phyloP scores from a whole-genome alignment of 2,113 vertebrate genomes.

The Anguilla rostrata region DNA sequence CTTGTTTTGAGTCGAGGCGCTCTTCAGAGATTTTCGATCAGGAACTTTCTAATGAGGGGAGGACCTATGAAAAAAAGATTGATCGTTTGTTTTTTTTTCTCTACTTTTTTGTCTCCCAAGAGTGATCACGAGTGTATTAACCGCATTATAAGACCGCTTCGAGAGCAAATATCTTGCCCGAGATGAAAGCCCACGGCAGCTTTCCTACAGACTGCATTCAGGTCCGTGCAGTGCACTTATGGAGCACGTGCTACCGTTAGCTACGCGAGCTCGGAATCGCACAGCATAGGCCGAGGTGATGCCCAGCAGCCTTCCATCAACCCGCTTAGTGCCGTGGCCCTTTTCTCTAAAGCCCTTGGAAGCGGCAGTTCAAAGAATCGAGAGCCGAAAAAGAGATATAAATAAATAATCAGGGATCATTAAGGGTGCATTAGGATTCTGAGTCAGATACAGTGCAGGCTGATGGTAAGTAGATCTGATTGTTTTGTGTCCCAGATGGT shows the following conservation, averaged over 20 bases:
- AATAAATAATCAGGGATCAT: constrained; percentile 34
- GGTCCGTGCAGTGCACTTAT: constrained; percentile 36
- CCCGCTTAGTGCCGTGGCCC: constrained; percentile 13
- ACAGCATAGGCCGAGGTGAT: neutral
- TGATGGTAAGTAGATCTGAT: constrained; percentile 39
- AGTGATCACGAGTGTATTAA: constrained; percentile 56
- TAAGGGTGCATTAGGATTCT: constrained; percentile 34
- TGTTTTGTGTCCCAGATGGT: constrained; percentile 30
- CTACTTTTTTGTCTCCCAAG: constrained; percentile 47
- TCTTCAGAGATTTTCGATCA: neutral
- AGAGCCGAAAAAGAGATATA: constrained; percentile 25
- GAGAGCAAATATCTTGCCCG: constrained; percentile 44
- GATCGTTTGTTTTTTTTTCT: too few relatives aligned
- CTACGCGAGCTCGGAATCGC: neutral
- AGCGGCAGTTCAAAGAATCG: constrained; percentile 14
- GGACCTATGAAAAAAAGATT: constrained; percentile 35
- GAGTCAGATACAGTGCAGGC: constrained; percentile 15
- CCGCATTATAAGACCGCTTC: constrained; percentile 43
- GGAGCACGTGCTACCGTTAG: constrained; percentile 27
- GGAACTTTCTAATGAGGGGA: constrained; percentile 48
- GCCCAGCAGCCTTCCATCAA: neutral
- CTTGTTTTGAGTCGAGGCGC: neutral
- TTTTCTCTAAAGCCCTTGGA: constrained; percentile 13
- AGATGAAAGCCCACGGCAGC: constrained; percentile 53
- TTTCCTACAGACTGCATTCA: constrained; percentile 28